These are phyloP conservation scores for Copidosoma floridanum DNA, from an alignment of 1,140 invertebrate genomes.

Conservation along the genomic window DNA sequence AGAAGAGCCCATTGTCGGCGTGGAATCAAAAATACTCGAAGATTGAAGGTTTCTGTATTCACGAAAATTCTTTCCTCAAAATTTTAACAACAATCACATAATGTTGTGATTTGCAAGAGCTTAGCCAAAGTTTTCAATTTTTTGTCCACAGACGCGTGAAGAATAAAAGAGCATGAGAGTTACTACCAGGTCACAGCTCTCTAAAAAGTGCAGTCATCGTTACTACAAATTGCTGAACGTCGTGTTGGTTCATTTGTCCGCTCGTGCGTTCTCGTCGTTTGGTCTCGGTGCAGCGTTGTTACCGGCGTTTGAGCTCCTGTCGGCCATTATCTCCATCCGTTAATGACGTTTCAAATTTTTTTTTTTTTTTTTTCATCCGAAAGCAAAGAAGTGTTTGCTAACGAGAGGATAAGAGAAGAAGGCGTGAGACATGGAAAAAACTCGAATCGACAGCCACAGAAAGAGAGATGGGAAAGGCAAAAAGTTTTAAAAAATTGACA, in stretches of 20 bases:
- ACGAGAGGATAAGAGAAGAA: slow-evolving; percentile 19
- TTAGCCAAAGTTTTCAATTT: too few relatives aligned
- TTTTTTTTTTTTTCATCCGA: slow-evolving; percentile 38
- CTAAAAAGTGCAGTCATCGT: slow-evolving; percentile 25
- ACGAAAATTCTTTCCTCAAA: too few relatives aligned
- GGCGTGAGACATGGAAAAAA: slow-evolving; percentile 7
- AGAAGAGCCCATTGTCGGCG: too few relatives aligned
- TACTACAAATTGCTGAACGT: slow-evolving; percentile 28
- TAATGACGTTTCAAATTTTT: slow-evolving; percentile 44
- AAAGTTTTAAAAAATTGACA: too few relatives aligned
- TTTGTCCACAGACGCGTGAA: slow-evolving; percentile 19
- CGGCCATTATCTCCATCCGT: slow-evolving; percentile 35
- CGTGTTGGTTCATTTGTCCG: slow-evolving; percentile 1
- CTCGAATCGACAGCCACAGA: neutral
- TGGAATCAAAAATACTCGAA: too few relatives aligned
- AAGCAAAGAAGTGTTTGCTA: slow-evolving; percentile 32
- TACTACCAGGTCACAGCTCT: too few relatives aligned
- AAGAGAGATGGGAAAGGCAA: slow-evolving; percentile 45
- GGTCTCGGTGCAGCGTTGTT: too few relatives aligned
- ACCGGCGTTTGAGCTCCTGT: slow-evolving; percentile 15
- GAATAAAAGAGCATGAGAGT: too few relatives aligned
- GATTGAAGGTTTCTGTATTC: too few relatives aligned
- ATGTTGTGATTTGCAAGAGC: too few relatives aligned
- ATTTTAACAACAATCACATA: too few relatives aligned
- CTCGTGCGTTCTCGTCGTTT: slow-evolving; percentile 8